phyloP scores from a whole-genome alignment of 2,113 vertebrate genomes.

The Melanotaenia duboulayi region DNA sequence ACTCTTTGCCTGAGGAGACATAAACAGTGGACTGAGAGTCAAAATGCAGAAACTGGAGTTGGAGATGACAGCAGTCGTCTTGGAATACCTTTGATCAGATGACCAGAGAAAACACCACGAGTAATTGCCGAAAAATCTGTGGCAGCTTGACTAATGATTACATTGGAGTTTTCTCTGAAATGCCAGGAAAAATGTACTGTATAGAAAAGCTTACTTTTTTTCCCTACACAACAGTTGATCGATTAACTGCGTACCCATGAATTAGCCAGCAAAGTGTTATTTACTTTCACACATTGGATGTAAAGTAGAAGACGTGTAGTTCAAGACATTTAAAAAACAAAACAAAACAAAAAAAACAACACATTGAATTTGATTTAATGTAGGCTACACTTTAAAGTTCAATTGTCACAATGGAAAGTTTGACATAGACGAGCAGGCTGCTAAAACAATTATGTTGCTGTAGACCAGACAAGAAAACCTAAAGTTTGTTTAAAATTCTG shows the following conservation, averaged over 20 bases:
- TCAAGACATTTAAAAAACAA: too few species aligned
- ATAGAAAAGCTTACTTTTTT: not conserved
- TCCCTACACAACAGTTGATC: not conserved
- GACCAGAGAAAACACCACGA: slow-evolving; percentile 32
- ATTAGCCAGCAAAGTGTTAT: not conserved
- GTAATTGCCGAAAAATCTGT: not conserved
- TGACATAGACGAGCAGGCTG: too few species aligned
- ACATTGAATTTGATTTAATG: too few species aligned
- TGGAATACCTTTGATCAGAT: slow-evolving; percentile 7
- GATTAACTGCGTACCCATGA: not conserved
- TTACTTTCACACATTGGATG: not conserved
- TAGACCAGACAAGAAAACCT: too few species aligned
- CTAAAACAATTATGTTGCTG: too few species aligned
- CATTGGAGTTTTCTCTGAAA: slow-evolving; percentile 14
- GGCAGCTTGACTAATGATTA: slow-evolving; percentile 7
- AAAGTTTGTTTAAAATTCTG: too few species aligned
- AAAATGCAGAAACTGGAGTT: not conserved
- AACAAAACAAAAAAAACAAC: too few species aligned
- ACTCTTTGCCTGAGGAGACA: slow-evolving; percentile 20
- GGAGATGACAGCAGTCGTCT: not conserved
- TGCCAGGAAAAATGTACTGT: not conserved
- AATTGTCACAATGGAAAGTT: too few species aligned
- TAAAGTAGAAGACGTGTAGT: too few species aligned
- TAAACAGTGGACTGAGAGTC: slow-evolving; percentile 9
- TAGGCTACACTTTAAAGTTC: too few species aligned